phyloP scores from a whole-genome alignment of 2,888 invertebrate species.

The Cheilosia impressa region DNA sequence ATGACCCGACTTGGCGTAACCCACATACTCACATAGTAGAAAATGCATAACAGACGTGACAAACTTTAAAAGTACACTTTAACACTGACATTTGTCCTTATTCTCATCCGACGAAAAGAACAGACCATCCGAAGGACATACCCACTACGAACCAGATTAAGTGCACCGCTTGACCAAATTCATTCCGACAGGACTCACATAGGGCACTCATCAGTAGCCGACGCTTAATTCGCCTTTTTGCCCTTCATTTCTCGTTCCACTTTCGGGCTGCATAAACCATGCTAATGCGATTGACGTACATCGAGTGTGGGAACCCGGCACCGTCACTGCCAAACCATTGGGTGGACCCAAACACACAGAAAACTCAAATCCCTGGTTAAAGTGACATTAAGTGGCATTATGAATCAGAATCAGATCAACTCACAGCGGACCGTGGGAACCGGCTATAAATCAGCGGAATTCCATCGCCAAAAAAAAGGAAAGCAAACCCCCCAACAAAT shows the following conservation, averaged over 20 bases:
- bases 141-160: conserved; percentile 27
- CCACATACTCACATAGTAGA: too few species aligned
- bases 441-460: conserved; percentile 55
- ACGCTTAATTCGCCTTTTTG: conserved; percentile 28
- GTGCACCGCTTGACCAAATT: conserved; percentile 27
- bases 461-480: conserved; percentile 15
- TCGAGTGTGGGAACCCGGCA: conserved; percentile 63
- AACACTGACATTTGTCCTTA: neutral
- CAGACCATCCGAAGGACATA: neutral
- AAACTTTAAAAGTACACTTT: too few species aligned
- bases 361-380: conserved; percentile 31
- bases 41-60: too few species aligned
- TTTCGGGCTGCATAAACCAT: conserved; percentile 41
- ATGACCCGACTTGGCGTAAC: too few species aligned
- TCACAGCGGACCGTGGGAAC: conserved; percentile 63
- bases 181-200: conserved; percentile 34
- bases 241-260: neutral
- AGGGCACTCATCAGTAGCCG: conserved; percentile 38
- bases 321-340: neutral
- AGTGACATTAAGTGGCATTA: conserved; percentile 70
- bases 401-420: conserved; percentile 56
- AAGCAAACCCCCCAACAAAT: conserved; percentile 52
- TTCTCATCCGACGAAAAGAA: neutral
- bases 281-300: conserved; percentile 66
- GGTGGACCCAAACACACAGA: neutral